A percentile compares a stretch with the other conserved stretches of the same genome.
phyloP scores from a whole-genome alignment of 1,140 invertebrate species.

The Meloidogyne exigua region DNA sequence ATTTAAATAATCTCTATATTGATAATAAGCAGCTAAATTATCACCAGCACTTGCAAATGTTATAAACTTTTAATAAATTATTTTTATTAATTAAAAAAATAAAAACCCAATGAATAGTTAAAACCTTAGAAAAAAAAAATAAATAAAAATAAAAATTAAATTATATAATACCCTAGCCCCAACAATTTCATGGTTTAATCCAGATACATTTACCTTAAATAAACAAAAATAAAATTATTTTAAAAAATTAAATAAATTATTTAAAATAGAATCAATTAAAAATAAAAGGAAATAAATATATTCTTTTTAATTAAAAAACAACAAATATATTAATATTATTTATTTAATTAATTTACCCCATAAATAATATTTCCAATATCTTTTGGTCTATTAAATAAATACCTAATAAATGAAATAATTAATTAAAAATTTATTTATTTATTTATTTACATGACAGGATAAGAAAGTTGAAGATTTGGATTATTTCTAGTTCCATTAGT shows the following conservation, averaged over 20 bases:
- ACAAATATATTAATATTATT: too few relatives aligned
- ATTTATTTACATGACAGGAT: constrained; percentile 56
- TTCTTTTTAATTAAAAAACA: too few relatives aligned
- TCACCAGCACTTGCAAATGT: constrained; percentile 38
- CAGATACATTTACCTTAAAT: constrained; percentile 61
- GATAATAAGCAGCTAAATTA: constrained; percentile 48
- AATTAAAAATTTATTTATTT: background rate
- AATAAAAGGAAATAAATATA: too few relatives aligned
- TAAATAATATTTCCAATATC: constrained; percentile 34
- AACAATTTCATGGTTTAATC: constrained; percentile 60
- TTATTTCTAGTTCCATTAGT: constrained; percentile 53
- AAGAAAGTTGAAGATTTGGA: constrained; percentile 62
- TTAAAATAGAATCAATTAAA: too few relatives aligned
- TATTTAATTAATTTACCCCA: background rate
- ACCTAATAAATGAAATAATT: background rate
- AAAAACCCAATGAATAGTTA: constrained; percentile 24
- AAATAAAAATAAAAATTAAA: background rate
- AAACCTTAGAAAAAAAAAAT: constrained; percentile 52
- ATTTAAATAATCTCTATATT: constrained; percentile 55
- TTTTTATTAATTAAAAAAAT: background rate
- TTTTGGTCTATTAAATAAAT: constrained; percentile 7
- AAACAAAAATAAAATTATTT: constrained; percentile 46
- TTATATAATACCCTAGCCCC: constrained; percentile 61
- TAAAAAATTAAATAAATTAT: background rate
- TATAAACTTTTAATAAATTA: constrained; percentile 32